Percentiles rank a stretch among this genome's conserved stretches.
Conservation (phyloP, 2,113 vertebrate genomes). For the Brachyhypopomus occidentalis region DNA sequence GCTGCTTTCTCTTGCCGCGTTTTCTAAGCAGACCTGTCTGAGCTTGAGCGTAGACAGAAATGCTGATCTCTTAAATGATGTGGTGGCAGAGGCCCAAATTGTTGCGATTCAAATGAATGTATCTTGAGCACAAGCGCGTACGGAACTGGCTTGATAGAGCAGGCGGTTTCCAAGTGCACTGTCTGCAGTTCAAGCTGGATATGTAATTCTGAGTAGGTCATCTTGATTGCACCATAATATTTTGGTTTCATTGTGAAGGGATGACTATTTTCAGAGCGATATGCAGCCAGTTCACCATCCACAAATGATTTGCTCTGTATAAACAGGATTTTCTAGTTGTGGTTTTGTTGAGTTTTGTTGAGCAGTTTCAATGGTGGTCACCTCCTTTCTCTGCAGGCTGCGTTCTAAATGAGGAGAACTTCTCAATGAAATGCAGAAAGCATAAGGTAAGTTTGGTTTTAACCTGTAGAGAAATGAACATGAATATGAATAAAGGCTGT, state of each 20-base stretch:
- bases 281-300: not conserved
- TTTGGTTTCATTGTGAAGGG: not conserved
- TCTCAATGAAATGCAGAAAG: slow-evolving; percentile 81
- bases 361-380: slow-evolving; percentile 37
- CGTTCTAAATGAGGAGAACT: slow-evolving; percentile 75
- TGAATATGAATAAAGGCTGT: not conserved
- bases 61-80: not conserved
- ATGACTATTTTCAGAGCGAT: not conserved
- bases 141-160: not conserved
- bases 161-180: not conserved
- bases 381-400: slow-evolving; percentile 66
- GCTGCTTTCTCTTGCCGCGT: slow-evolving; percentile 14
- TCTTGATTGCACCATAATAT: not conserved
- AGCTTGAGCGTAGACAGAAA: slow-evolving; percentile 33
- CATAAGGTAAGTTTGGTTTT: slow-evolving; percentile 70
- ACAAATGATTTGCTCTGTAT: not conserved
- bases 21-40: slow-evolving; percentile 35
- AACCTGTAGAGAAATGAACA: not conserved
- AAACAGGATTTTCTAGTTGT: not conserved
- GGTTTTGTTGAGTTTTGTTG: not conserved
- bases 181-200: not conserved
- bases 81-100: not conserved
- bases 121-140: not conserved
- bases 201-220: not conserved
- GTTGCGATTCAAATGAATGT: not conserved